Percentiles rank a stretch among this genome's conserved stretches.
These are phyloP conservation scores for Tangara arthus DNA, from an alignment of 2,797 vertebrate genomes.

Conservation along the genomic window DNA sequence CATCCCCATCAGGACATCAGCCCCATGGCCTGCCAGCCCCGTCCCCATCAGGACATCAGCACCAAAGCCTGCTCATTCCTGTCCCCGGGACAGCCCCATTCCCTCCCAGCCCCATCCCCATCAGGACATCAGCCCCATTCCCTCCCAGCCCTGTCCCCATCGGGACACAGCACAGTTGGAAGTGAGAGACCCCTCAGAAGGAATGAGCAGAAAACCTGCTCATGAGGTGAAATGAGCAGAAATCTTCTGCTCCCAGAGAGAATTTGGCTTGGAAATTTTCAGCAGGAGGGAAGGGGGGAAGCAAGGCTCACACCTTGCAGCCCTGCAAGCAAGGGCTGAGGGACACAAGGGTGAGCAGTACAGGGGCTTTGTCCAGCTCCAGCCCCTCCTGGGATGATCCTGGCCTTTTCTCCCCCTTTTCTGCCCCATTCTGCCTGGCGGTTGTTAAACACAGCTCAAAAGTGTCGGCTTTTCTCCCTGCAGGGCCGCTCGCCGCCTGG, in stretches of 20 bases:
- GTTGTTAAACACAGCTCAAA: neutral
- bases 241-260: neutral
- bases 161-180: accelerated
- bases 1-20: too few relatives aligned
- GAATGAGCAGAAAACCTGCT: accelerated
- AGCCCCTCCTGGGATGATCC: neutral
- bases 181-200: accelerated
- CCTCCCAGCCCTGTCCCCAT: too few relatives aligned
- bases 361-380: neutral
- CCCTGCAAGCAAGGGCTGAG: neutral
- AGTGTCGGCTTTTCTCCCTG: neutral
- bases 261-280: neutral
- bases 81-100: neutral
- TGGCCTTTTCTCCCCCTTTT: accelerated
- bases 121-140: too few relatives aligned
- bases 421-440: accelerated
- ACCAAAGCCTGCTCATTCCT: too few relatives aligned
- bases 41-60: too few relatives aligned
- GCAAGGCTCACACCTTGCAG: accelerated
- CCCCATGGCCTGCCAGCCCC: too few relatives aligned
- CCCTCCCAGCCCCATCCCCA: too few relatives aligned
- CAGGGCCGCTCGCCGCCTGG: accelerated
- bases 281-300: accelerated
- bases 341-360: accelerated
- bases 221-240: neutral